Evolutionary conservation across 2,888 invertebrate species (phyloP), one percentile per base, ranked within the genome.

Genomic region (Trisateles emortualis): DNA sequence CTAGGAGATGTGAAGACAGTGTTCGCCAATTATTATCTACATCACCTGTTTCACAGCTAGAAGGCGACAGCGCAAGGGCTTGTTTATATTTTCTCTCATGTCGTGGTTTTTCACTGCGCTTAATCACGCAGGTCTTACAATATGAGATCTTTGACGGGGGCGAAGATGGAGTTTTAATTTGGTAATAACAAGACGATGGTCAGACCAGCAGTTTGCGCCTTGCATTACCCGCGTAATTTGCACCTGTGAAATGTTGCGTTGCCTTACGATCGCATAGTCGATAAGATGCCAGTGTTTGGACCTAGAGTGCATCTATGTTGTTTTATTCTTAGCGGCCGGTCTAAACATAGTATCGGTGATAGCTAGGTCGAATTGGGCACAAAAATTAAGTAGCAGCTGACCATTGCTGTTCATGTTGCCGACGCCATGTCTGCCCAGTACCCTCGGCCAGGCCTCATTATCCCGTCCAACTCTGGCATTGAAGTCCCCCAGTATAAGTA

Each of bases 271-370:
- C 3, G 39, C 48, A 13, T 50, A 55, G 22, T 68, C 64, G 0
- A 69, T 57, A 5, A 72, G 33, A 33, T 70, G n/a, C n/a, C 68
- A 70, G 36, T 74, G 69, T 29, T 60, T 64, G 2, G 73, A 75
- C 24, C 71, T 43, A 3, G 70, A 72, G 17, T 76, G 69, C 74
- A 72, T 73, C 69, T 71, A 72, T 0, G 71, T 68, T 0, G 52
- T 63, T n/a, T 76, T 74, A 17, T 69, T n/a, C 36, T 72, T 74
- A 0, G 49, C 59, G 0, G 64, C 38, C 1, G 74, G 59, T 45
- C 71, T 42, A 17, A 74, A 75, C 53, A 72, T 41, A 0, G 68
- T 72, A 44, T 70, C 73, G 0, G 67, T 64, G 0, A 76, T 58
- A 0, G 64, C 48, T 0, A 70, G 43, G 0, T 55, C 10, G 19